Base-by-base conservation (phyloP, 92 coral and sea anemone species). In the Porites rus region DNA sequence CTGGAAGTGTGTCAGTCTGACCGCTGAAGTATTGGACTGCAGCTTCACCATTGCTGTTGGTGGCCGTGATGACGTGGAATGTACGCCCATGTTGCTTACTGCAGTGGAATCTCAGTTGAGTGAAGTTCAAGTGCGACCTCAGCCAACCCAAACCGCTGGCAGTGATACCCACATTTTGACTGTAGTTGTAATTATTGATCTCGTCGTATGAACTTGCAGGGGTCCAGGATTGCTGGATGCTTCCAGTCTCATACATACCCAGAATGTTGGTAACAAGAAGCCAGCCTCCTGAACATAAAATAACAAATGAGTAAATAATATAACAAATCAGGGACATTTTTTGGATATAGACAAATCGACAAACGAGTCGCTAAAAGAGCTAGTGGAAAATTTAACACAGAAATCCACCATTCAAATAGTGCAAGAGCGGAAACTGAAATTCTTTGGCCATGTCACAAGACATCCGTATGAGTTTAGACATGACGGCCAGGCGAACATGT, bases 41-140 rank as follows among this genome's bases (percentile, higher is more conserved):
- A 54, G 78, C 85, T 28, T 43, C 53, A 10, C 87, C 90, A 12
- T 72, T 18, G 11, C 53, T 51, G 70, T 61, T 78, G 0, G 31
- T 0, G 16, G 51, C 69, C 20, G 90, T 78, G 43, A 76, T 59
- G 56, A 78, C 76, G 84, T 86, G 84, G 63, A 86, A 74, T 6
- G 79, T 86, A 16, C 90, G 90, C 10, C 79, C 84, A 14, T 19
- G 10, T 31, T 80, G 66, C 72, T 86, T 86, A 7, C 79, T 67
- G 76, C 90, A 86, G 84, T 86, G 78, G 85, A 86, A 86, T 69
- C 90, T 86, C 3, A 86, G 64, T 46, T 86, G 84, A 16, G 72
- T 60, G 9, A 86, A 78, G 31, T 53, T 8, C 46, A 70, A 20
- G 25, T 50, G 69, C 10, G 17, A 21, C 8, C 59, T 75, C n/a